These are phyloP conservation scores for Rotaria magnacalcarata DNA, from an alignment of 2,888 invertebrate genomes.

Conservation along the genomic window DNA sequence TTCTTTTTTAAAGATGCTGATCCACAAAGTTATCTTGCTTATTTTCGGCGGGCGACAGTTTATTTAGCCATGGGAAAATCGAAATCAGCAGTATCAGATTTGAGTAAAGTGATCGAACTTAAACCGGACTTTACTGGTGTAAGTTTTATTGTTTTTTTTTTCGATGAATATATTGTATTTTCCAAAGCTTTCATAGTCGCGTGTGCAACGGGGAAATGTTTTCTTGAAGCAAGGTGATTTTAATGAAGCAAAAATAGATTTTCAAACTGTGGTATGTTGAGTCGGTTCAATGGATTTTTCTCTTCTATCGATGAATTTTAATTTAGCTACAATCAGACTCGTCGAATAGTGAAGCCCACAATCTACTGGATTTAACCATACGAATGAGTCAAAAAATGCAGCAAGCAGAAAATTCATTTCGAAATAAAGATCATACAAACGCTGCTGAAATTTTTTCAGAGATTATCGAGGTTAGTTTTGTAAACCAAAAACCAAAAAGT, in stretches of 20 bases:
- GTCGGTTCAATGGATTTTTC: too few species aligned
- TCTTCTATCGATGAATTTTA: not conserved
- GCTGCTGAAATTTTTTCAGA: not conserved
- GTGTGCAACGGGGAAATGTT: conserved; percentile 77
- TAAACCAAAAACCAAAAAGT: too few species aligned
- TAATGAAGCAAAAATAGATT: conserved; percentile 75
- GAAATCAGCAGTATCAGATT: conserved; percentile 85
- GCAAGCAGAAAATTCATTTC: not conserved
- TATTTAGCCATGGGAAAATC: conserved; percentile 91
- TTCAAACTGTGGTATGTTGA: conserved; percentile 74
- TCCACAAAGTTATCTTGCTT: conserved; percentile 87
- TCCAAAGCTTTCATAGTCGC: conserved; percentile 61
- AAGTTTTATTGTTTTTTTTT: conserved; percentile 54
- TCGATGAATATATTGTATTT: not conserved
- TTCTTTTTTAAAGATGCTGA: conserved; percentile 69
- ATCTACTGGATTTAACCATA: not conserved
- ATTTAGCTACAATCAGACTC: not conserved
- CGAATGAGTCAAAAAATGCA: not conserved
- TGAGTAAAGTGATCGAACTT: conserved; percentile 81
- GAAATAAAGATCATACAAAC: not conserved
- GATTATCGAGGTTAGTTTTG: not conserved
- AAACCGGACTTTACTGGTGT: conserved; percentile 91
- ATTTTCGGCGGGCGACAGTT: conserved; percentile 89
- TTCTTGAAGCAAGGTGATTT: conserved; percentile 82
- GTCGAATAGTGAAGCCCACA: not conserved